phyloP scores from a whole-genome alignment of 2,888 invertebrate genomes.

The Hydraecia micacea region DNA sequence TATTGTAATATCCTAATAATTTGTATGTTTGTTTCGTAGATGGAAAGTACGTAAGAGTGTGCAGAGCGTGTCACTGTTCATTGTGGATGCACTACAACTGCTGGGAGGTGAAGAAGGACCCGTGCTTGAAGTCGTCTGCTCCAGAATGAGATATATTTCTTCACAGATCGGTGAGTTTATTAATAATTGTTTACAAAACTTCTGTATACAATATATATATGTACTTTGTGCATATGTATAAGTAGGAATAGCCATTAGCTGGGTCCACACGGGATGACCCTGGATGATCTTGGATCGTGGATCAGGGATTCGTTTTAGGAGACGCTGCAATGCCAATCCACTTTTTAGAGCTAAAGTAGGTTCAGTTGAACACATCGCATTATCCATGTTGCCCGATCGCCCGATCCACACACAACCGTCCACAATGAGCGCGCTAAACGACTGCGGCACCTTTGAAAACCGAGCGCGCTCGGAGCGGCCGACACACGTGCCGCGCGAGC shows the following conservation, averaged over 20 bases:
- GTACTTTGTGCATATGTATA: no score
- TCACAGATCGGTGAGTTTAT: slow-evolving; percentile 94
- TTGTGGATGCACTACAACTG: slow-evolving; percentile 98
- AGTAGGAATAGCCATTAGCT: no score
- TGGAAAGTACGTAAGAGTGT: slow-evolving; percentile 99
- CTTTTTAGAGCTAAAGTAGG: no score
- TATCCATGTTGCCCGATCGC: not conserved
- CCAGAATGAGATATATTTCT: slow-evolving; percentile 98
- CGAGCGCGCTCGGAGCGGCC: not conserved
- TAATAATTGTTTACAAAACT: no score
- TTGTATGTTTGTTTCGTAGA: slow-evolving; percentile 81
- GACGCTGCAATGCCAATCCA: no score
- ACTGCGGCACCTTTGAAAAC: not conserved
- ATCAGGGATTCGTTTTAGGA: no score
- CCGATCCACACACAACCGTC: not conserved
- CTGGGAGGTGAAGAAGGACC: slow-evolving; percentile 97
- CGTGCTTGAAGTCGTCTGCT: slow-evolving; percentile 97
- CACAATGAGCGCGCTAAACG: not conserved
- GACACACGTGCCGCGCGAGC: no score
- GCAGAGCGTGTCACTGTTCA: slow-evolving; percentile 98
- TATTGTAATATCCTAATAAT: no score
- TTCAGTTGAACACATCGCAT: no score
- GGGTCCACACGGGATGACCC: no score
- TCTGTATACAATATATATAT: no score
- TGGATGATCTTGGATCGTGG: no score